These are phyloP conservation scores for Holcopasites calliopsidis DNA, from an alignment of 1,140 invertebrate genomes.

Conservation along the genomic window DNA sequence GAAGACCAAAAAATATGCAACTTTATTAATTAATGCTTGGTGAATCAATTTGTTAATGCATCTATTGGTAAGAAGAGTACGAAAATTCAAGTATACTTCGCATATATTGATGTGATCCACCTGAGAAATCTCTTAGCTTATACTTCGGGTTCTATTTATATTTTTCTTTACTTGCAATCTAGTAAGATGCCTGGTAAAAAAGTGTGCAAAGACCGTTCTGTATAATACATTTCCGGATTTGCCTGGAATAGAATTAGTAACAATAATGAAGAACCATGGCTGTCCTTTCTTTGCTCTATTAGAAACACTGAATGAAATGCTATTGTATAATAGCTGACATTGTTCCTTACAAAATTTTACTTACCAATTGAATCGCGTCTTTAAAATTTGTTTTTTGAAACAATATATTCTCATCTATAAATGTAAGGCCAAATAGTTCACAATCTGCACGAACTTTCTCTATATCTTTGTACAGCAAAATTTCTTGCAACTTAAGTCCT, in stretches of 20 bases:
- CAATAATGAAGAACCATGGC: background rate
- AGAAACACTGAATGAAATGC: too few relatives aligned
- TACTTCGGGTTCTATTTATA: too few relatives aligned
- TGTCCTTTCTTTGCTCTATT: too few relatives aligned
- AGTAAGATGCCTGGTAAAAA: slow-evolving; percentile 68
- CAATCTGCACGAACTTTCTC: slow-evolving; percentile 66
- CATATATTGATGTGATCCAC: too few relatives aligned
- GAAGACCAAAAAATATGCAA: too few relatives aligned
- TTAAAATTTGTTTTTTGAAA: slow-evolving; percentile 70
- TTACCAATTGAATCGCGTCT: slow-evolving; percentile 54
- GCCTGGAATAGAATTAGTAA: slow-evolving; percentile 54
- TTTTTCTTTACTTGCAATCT: slow-evolving; percentile 2
- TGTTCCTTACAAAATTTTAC: slow-evolving; percentile 10
- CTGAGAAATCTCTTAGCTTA: too few relatives aligned
- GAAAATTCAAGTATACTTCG: too few relatives aligned
- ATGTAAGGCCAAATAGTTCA: slow-evolving; percentile 59
- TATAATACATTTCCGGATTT: slow-evolving; percentile 64
- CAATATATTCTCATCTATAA: slow-evolving; percentile 59
- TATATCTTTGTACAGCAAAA: slow-evolving; percentile 69
- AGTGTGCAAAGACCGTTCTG: slow-evolving; percentile 44
- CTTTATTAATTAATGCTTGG: too few relatives aligned
- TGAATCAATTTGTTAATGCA: too few relatives aligned
- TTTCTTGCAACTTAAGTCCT: slow-evolving; percentile 62
- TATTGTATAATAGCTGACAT: too few relatives aligned
- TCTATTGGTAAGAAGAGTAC: too few relatives aligned